Evolutionary conservation across 2,113 vertebrate genomes (phyloP), one percentile per base, ranked within the genome.

Genomic region (Caretta caretta): DNA sequence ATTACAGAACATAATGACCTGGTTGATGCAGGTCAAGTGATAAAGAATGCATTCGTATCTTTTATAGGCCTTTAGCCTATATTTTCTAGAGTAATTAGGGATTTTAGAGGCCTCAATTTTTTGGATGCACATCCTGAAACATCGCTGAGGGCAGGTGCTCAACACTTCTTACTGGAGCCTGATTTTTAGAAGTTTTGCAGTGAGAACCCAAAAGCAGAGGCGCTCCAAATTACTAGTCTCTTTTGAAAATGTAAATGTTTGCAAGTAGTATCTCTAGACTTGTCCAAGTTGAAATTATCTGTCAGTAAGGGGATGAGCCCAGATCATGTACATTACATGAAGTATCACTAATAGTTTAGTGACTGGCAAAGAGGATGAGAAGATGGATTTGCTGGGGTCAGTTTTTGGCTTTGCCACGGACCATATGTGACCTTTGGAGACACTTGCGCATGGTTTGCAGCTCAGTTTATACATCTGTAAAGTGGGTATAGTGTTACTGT

Each of bases 181-280:
- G 42, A 42, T 42, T 42, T 42, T 42, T 42, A 42, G 51, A 82
- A 79, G n/a, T 86, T 93, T 82, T 49, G 69, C 8, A 89, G 83
- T 11, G 87, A 65, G 9, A 16, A 93, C 57, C 69, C 27, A 90
- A 92, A 91, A 76, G 54, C 46, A 88, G 51, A 27, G 8, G 35
- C 6, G 0, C 0, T 6, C 93, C 2, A 53, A 65, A 57, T 50
- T 59, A 35, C 54, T 88, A 31, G 25, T 11, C 8, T 85, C 22
- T 3, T 80, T 90, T 90, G 49, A 88, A 94, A 93, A 83, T 62
- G 12, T 8, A 88, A 83, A 27, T 3, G 7, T 88, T 25, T 83
- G 48, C 85, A 62, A 62, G 5, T 59, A 29, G 57, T 13, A 62
- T 62, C 38, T 83, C 78, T 59, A 87, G 79, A 29, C 4, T 31